Evolutionary conservation across 2,888 invertebrate species (phyloP), one percentile per base, ranked within the genome.

Genomic region (Cynaeus angustus): DNA sequence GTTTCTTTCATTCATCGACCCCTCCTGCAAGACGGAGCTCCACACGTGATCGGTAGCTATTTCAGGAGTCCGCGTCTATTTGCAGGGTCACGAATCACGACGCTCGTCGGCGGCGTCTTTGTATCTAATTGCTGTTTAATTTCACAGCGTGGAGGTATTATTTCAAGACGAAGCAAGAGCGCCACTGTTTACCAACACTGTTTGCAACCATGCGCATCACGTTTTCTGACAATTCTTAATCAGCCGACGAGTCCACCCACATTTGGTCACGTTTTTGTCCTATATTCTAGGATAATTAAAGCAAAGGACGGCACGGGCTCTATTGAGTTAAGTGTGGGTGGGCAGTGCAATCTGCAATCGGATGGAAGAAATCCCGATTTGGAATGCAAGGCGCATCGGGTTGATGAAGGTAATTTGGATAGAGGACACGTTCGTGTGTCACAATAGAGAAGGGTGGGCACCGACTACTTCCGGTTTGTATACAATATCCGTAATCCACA

Each of bases 91-190:
- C 58, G 69, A 67, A 67, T 67, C 66, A 67, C 70, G 76, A 71
- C 72, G 68, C 66, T 70, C 71, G 61, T 26, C 59, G 76, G 75
- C 78, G 78, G 76, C 78, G 74, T 76, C 77, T 78, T 77, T 77
- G 72, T 71, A 71, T 72, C 75, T 78, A 77, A 78, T 78, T 78
- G 74, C 76, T 75, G 75, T 74, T 75, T 77, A 77, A 78, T 77
- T 76, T 78, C 73, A 77, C 74, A 72, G 75, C 74, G 75, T 74
- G 75, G 73, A 73, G 68, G 66, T 53, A 68, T 53, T 62, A 62
- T 62, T 53, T 50, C 59, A 55, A 55, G 66, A 43, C 10, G 50
- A 37, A 45, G 30, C 16, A 65, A 65, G 46, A 37, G 38, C 58
- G 58, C 56, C 43, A 48, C 38, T 68, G 62, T 62, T 62, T 55